Evolutionary conservation across 2,113 vertebrate species (phyloP).

Genomic region (Dolichotis patagonum): DNA sequence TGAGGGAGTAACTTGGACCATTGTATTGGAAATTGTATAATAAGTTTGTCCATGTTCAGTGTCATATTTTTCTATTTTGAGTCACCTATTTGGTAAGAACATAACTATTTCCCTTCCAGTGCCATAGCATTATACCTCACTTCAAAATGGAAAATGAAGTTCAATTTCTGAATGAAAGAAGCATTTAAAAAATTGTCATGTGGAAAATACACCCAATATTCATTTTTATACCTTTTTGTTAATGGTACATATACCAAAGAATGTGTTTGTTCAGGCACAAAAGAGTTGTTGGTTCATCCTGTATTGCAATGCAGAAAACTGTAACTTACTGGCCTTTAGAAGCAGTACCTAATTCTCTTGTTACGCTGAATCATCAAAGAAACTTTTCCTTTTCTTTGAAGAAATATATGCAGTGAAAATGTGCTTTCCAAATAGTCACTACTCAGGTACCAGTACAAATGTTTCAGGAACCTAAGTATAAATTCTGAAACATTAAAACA

Average conservation of each 20-base stretch:
- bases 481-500: not conserved
- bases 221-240: not conserved
- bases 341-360: not conserved
- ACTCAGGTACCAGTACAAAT: not conserved
- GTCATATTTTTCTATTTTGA: not conserved
- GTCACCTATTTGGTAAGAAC: not conserved
- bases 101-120: not conserved
- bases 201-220: not conserved
- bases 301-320: not conserved
- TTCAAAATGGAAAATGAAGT: not conserved
- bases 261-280: not conserved
- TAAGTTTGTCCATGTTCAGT: not conserved
- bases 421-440: not conserved
- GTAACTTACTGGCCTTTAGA: not conserved
- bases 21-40: not conserved
- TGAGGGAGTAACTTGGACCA: not conserved
- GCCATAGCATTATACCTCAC: not conserved
- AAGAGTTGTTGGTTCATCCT: not conserved
- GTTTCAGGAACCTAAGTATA: not conserved
- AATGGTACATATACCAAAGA: not conserved
- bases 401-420: no score
- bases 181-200: not conserved
- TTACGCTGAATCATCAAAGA: not conserved
- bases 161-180: not conserved
- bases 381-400: not conserved